Evolutionary conservation across 2,113 vertebrate genomes (phyloP).

Genomic region (Psilopsiagon aurifrons): DNA sequence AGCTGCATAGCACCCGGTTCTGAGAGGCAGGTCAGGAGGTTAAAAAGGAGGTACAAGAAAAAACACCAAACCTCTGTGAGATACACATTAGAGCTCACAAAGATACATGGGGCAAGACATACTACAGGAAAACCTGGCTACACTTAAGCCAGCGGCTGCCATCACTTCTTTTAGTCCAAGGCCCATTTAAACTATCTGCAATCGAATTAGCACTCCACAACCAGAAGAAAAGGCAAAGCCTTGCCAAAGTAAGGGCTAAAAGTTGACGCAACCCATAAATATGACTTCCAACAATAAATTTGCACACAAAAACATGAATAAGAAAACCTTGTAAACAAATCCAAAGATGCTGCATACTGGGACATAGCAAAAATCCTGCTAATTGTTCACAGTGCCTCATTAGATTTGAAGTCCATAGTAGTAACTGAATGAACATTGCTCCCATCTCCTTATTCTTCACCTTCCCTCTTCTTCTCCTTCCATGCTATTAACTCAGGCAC

Average conservation of each 20-base stretch:
- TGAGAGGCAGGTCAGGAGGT: conserved; percentile 41
- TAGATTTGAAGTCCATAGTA: neutral
- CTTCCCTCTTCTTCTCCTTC: neutral
- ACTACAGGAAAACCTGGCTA: neutral
- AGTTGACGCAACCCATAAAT: fast-evolving
- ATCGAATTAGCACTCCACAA: neutral
- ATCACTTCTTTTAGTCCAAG: neutral
- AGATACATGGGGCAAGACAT: neutral
- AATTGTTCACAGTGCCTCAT: neutral
- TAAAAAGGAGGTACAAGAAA: neutral
- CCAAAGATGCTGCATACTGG: neutral
- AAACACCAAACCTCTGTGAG: neutral
- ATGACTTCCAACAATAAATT: neutral
- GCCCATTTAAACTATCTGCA: neutral
- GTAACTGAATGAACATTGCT: fast-evolving
- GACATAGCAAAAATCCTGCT: fast-evolving
- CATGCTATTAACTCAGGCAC: neutral
- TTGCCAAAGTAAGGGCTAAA: neutral
- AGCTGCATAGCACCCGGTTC: conserved; percentile 34
- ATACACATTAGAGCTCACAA: neutral
- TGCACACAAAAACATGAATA: neutral
- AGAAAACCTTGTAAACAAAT: neutral
- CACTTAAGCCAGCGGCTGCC: neutral
- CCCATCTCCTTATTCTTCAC: neutral
- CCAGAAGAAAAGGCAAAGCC: neutral